Evolutionary conservation across 2,797 vertebrate species (phyloP).

Genomic region (Molossus molossus): DNA sequence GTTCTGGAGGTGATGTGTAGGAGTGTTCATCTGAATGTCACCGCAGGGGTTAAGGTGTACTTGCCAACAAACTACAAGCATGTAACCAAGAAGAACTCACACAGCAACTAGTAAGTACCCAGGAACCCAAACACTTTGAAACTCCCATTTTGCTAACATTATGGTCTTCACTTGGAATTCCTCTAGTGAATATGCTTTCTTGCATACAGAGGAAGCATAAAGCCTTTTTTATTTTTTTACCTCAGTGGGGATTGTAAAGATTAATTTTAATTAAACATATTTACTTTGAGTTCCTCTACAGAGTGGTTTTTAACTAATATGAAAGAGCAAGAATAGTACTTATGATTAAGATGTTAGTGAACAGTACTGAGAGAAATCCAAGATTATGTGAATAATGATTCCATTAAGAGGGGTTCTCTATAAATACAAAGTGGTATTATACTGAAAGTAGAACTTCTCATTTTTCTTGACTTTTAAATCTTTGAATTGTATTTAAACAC

Average conservation of each 20-base stretch:
- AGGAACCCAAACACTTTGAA: background rate
- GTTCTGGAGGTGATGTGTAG: fast-evolving
- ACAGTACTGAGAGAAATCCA: constrained; percentile 50
- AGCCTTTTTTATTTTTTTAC: background rate
- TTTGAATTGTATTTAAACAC: constrained; percentile 74
- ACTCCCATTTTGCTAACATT: fast-evolving
- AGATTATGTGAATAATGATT: constrained; percentile 62
- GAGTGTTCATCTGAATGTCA: background rate
- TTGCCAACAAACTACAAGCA: background rate
- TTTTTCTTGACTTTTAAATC: constrained; percentile 77
- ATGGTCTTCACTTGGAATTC: background rate
- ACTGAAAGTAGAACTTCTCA: constrained; percentile 62
- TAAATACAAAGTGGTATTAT: constrained; percentile 57
- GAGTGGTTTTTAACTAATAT: background rate
- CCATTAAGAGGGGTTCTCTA: constrained; percentile 51
- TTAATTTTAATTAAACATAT: constrained; percentile 36
- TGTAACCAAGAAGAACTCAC: fast-evolving
- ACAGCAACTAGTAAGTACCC: background rate
- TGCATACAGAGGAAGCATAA: fast-evolving
- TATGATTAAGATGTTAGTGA: constrained; percentile 49
- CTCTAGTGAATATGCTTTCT: fast-evolving
- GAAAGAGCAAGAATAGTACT: constrained; percentile 16
- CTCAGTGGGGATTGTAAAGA: background rate
- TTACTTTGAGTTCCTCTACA: constrained; percentile 57
- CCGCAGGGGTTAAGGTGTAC: too few relatives aligned